These are phyloP conservation scores for Rhyacophila brunnea DNA, from an alignment of 1,140 invertebrate species.

Conservation along the genomic window DNA sequence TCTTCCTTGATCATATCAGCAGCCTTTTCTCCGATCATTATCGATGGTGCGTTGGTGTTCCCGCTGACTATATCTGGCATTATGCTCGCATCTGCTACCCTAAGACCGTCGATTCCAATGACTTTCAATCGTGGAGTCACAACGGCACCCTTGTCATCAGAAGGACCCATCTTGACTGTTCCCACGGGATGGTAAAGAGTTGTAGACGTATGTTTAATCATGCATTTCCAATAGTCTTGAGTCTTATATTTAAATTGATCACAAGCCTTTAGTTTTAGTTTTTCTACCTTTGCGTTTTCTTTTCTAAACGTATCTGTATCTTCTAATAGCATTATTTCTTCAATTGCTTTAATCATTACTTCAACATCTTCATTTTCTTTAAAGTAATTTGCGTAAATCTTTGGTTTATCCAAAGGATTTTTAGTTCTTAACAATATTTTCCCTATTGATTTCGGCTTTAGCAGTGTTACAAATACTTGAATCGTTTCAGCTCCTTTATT, in stretches of 20 bases:
- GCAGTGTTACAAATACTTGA: constrained; percentile 43
- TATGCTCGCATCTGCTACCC: constrained; percentile 71
- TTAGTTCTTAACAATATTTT: constrained; percentile 54
- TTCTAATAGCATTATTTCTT: constrained; percentile 48
- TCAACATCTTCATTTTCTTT: constrained; percentile 54
- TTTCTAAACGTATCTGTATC: constrained; percentile 50
- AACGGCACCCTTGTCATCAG: constrained; percentile 55
- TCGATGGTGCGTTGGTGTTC: constrained; percentile 68
- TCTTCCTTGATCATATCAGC: constrained; percentile 66
- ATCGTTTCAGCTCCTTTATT: constrained; percentile 45
- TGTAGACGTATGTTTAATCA: constrained; percentile 56
- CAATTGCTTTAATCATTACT: constrained; percentile 56
- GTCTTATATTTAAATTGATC: constrained; percentile 39
- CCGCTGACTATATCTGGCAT: constrained; percentile 69
- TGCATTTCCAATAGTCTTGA: constrained; percentile 64
- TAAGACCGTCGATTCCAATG: constrained; percentile 57
- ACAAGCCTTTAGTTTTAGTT: constrained; percentile 47
- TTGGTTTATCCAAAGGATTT: constrained; percentile 60
- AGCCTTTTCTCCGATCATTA: constrained; percentile 71
- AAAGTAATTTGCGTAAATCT: constrained; percentile 68
- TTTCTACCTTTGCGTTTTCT: constrained; percentile 41
- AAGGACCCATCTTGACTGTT: constrained; percentile 67
- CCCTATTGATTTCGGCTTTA: constrained; percentile 61
- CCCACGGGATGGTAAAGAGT: constrained; percentile 68
- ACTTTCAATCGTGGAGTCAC: constrained; percentile 62